phyloP scores from a whole-genome alignment of 2,888 invertebrate species.

The Agrotis clavis region DNA sequence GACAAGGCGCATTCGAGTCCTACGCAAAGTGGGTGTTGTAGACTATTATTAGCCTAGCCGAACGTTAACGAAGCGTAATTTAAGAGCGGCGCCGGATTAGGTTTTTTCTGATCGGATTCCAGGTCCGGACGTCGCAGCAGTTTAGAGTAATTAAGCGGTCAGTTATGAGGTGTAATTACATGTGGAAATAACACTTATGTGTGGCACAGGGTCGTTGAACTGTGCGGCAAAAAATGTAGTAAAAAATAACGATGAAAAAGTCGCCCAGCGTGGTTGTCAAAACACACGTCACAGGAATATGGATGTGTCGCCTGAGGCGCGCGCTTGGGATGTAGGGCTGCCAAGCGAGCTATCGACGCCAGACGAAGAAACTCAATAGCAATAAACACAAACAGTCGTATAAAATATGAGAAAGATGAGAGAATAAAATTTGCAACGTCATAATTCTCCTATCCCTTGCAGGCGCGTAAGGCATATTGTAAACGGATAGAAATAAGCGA shows the following conservation, averaged over 20 bases:
- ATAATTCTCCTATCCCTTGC: conserved; percentile 21
- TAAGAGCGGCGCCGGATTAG: conserved; percentile 81
- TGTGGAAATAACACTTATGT: conserved; percentile 83
- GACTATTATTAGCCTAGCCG: conserved; percentile 75
- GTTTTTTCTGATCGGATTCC: conserved; percentile 80
- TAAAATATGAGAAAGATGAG: neutral
- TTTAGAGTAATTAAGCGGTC: conserved; percentile 88
- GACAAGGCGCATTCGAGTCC: conserved; percentile 73
- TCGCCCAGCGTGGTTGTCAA: conserved; percentile 82
- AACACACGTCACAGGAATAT: conserved; percentile 89
- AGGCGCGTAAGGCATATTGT: conserved; percentile 19
- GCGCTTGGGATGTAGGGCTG: conserved; percentile 69
- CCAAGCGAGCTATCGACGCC: conserved; percentile 38
- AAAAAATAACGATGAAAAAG: conserved; percentile 81
- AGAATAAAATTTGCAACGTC: neutral
- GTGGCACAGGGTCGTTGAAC: conserved; percentile 80
- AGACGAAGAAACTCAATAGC: conserved; percentile 1
- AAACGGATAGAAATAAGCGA: conserved; percentile 14
- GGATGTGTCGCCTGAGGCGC: conserved; percentile 85
- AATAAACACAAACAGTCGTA: neutral
- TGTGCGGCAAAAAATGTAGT: conserved; percentile 72
- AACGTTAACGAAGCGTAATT: conserved; percentile 82
- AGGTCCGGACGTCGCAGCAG: conserved; percentile 79
- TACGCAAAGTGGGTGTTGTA: conserved; percentile 67
- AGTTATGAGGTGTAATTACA: conserved; percentile 86